phyloP scores from a whole-genome alignment of 2,113 vertebrate genomes.

The Scytalopus superciliaris region DNA sequence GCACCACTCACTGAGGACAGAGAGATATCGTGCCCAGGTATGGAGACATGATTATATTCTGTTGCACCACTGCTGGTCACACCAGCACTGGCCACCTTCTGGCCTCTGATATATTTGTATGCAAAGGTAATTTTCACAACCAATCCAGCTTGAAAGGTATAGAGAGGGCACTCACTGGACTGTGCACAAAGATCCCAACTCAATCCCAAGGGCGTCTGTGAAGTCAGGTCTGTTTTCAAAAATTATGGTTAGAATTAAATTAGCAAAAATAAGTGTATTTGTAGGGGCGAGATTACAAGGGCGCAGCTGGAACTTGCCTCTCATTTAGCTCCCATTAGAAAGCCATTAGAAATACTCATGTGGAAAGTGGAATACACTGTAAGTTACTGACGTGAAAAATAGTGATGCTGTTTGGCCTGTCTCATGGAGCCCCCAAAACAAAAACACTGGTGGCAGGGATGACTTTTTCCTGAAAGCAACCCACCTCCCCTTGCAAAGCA shows the following conservation, averaged over 20 bases:
- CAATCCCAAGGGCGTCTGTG: fast-evolving
- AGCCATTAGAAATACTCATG: fast-evolving
- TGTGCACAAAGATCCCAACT: fast-evolving
- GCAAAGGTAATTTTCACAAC: too few species aligned
- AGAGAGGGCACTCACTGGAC: neutral
- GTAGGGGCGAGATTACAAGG: fast-evolving
- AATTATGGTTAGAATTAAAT: neutral
- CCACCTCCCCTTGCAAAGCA: neutral
- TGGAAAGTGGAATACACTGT: neutral
- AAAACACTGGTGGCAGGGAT: neutral
- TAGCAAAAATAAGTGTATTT: fast-evolving
- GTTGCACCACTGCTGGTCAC: fast-evolving
- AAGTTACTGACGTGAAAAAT: neutral
- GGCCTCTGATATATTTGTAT: fast-evolving
- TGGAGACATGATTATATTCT: too few species aligned
- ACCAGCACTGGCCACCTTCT: neutral
- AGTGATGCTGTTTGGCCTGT: neutral
- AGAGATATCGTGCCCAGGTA: neutral
- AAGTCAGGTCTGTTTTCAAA: neutral
- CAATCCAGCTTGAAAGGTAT: fast-evolving
- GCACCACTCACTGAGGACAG: neutral
- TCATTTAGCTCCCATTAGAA: neutral
- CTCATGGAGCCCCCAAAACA: fast-evolving
- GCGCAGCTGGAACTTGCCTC: neutral
- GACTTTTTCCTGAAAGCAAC: neutral